Evolutionary conservation across 2,888 invertebrate genomes (phyloP).

Genomic region (Magallana nippona): DNA sequence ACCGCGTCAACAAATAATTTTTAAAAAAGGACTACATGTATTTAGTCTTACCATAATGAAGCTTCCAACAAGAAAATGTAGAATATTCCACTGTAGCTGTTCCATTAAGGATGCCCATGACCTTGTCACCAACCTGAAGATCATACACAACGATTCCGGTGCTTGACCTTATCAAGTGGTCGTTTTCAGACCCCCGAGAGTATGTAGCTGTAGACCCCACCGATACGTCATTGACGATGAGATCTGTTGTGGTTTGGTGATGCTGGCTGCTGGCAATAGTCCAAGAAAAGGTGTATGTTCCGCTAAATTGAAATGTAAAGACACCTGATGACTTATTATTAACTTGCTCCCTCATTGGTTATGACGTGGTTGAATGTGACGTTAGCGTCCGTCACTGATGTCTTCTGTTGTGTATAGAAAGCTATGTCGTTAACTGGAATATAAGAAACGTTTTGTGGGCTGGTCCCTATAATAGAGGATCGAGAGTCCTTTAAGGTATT

Average conservation of each 20-base stretch:
- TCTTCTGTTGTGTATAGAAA: background rate
- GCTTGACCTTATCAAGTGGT: background rate
- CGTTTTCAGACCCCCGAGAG: background rate
- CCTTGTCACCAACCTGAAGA: background rate
- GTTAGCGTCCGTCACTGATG: background rate
- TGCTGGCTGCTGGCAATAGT: background rate
- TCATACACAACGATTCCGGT: background rate
- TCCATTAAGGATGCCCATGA: background rate
- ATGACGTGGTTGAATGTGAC: background rate
- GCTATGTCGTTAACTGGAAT: background rate
- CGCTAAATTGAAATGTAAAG: background rate
- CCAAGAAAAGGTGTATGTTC: slow-evolving; percentile 10
- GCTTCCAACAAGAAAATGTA: background rate
- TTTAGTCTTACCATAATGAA: background rate
- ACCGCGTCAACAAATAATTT: too few relatives aligned
- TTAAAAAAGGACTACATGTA: too few relatives aligned
- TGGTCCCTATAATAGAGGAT: too few relatives aligned
- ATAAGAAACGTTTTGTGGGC: too few relatives aligned
- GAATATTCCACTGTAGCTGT: background rate
- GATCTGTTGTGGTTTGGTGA: background rate
- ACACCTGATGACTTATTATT: background rate
- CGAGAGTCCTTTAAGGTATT: too few relatives aligned
- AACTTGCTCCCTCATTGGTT: background rate
- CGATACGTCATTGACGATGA: background rate
- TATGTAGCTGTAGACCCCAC: background rate